A percentile compares a stretch with the other conserved stretches of the same genome.
Evolutionary conservation across 2,113 vertebrate genomes (phyloP).

Genomic region (Percopsis transmontana): DNA sequence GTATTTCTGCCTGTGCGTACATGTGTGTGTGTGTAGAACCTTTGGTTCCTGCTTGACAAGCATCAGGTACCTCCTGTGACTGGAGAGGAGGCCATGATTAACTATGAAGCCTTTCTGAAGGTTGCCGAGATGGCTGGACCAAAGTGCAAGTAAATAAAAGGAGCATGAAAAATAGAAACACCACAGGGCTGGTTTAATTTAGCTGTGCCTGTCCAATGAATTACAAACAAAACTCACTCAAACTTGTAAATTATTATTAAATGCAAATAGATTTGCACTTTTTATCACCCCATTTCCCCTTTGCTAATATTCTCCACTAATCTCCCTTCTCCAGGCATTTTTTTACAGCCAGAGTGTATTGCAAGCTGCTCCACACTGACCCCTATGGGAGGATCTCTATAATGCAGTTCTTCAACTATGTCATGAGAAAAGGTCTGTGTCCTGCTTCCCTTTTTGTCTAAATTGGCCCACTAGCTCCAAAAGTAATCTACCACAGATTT

Average conservation of each 20-base stretch:
- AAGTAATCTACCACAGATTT: too few species aligned
- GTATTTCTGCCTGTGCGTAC: neutral
- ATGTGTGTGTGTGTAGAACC: conserved; percentile 77
- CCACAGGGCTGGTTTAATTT: neutral
- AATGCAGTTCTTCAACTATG: conserved; percentile 99
- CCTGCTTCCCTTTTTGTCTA: neutral
- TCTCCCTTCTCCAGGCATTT: conserved; percentile 83
- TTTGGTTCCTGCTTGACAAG: conserved; percentile 98
- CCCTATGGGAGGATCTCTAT: conserved; percentile 96
- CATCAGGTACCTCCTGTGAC: conserved; percentile 92
- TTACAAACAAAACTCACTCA: neutral
- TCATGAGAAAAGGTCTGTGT: conserved; percentile 94
- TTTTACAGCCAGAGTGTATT: conserved; percentile 93
- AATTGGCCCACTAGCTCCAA: too few species aligned
- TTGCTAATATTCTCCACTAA: neutral
- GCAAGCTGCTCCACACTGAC: conserved; percentile 93
- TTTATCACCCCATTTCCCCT: too few species aligned
- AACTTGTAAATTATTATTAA: neutral
- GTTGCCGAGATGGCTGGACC: conserved; percentile 91
- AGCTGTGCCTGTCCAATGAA: neutral
- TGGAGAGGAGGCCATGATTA: conserved; percentile 97
- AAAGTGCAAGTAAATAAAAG: conserved; percentile 89
- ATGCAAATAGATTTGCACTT: too few species aligned
- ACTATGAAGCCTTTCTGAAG: conserved; percentile 92
- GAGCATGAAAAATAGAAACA: neutral